Base-by-base conservation (phyloP, 2,888 invertebrate genomes). In the Xestia xanthographa region DNA sequence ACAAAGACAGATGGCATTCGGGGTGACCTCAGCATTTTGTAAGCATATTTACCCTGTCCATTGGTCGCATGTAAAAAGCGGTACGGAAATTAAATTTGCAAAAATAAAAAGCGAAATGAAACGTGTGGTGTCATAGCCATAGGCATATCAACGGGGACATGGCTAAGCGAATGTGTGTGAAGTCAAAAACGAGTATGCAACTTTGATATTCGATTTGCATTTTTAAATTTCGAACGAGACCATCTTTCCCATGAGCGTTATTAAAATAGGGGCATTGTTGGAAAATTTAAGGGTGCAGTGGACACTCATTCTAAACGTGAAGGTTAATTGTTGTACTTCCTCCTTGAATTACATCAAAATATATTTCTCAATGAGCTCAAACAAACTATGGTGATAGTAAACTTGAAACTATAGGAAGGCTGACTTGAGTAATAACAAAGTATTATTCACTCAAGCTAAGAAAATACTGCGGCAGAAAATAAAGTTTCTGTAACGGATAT, bases 1-100 rank as follows among this genome's bases (percentile, higher is more conserved):
- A 11, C 72, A 85, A 81, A 77, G 76, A 65, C 82, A 83, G 72
- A 77, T 85, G 85, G 85, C 60, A 73, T 71, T 67, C 72, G 77
- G 34, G 29, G 29, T 83, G 82, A 72, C 63, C 82, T 66, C 82
- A 65, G 77, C 20, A 78, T 78, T 74, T 63, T 65, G 62, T 58
- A 77, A 77, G 58, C 83, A 82, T 85, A 82, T 78, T 85, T 82
- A 77, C 66, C 34, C 63, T 41, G 65, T 14, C 71, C 50, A 74
- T 50, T 50, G 22, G 65, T 45, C 68, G 82, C 50, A 70, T 66
- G 66, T 53, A 58, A 85, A 85, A 85, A 77, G 66, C 68, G 78
- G 14, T 65, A 63, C 62, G 43, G 62, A 73, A 72, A 85, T 85
- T 83, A 60, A 82, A 82, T 72, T 83, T 82, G 29, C 43, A 74